A percentile compares a stretch with the other conserved stretches of the same genome.
These are phyloP conservation scores for Drosophila teissieri DNA, from an alignment of 1,140 invertebrate genomes.

Conservation along the genomic window DNA sequence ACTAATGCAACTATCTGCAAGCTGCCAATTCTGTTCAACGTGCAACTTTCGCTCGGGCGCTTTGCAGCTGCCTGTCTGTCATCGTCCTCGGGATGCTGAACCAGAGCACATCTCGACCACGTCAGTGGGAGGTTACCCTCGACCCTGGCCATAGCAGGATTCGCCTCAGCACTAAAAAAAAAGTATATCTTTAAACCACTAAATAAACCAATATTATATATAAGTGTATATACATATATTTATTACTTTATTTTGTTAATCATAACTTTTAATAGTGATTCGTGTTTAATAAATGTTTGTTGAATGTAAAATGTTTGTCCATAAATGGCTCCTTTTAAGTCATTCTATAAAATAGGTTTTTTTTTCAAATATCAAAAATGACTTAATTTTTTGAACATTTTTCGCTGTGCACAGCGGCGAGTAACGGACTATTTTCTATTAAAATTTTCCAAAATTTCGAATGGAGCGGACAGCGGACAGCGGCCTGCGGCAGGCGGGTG, in stretches of 20 bases:
- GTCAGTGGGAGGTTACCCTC: constrained; percentile 26
- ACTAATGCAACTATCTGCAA: constrained; percentile 68
- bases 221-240: too few species aligned
- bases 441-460: constrained; percentile 49
- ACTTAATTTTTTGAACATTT: constrained; percentile 19
- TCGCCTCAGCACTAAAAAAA: neutral
- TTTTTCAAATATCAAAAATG: too few species aligned
- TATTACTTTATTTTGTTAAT: too few species aligned
- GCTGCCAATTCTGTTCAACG: constrained; percentile 61
- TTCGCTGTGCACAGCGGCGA: too few species aligned
- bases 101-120: constrained; percentile 34
- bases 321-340: too few species aligned
- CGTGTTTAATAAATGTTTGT: too few species aligned
- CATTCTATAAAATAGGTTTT: too few species aligned
- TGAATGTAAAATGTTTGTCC: too few species aligned
- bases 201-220: too few species aligned
- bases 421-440: constrained; percentile 28
- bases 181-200: neutral
- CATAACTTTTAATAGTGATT: too few species aligned
- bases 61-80: constrained; percentile 53
- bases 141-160: constrained; percentile 8
- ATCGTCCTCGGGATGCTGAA: constrained; percentile 29
- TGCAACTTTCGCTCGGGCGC: constrained; percentile 31
- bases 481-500: constrained; percentile 11
- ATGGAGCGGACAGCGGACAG: neutral